A percentile compares a stretch with the other conserved stretches of the same genome.
These are phyloP conservation scores for Lasiurus cinereus DNA, from an alignment of 2,113 vertebrate genomes.

Conservation along the genomic window DNA sequence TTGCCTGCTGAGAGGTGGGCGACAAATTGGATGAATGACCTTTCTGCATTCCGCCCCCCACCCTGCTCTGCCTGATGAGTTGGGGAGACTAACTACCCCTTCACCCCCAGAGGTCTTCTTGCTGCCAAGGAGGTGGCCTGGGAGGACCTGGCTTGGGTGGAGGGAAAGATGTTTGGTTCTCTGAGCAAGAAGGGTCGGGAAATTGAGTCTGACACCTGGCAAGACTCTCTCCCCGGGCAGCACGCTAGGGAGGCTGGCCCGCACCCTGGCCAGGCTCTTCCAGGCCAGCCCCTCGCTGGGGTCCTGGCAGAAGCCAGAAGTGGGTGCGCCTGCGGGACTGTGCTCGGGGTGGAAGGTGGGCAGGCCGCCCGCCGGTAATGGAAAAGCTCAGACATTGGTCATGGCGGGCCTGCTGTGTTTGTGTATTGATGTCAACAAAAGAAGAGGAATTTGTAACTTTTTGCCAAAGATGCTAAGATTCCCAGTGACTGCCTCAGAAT, in stretches of 20 bases:
- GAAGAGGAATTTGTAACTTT: neutral
- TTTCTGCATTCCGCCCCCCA: neutral
- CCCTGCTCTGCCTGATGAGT: neutral
- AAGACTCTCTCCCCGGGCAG: slow-evolving; percentile 54
- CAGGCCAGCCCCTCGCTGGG: slow-evolving; percentile 44
- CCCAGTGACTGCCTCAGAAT: neutral
- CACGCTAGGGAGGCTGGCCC: neutral
- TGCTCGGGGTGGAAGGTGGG: accelerated
- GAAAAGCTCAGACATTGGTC: slow-evolving; percentile 70
- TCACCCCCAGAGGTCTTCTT: neutral
- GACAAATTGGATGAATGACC: neutral
- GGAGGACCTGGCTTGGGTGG: slow-evolving; percentile 67
- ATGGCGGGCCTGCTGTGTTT: neutral
- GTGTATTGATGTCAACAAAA: slow-evolving; percentile 50
- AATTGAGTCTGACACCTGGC: slow-evolving; percentile 84
- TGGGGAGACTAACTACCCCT: neutral
- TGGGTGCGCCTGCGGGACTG: neutral
- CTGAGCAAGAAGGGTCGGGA: slow-evolving; percentile 64
- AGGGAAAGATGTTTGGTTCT: slow-evolving; percentile 71
- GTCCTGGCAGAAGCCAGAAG: slow-evolving; percentile 67
- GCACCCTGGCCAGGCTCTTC: neutral
- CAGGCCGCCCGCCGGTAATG: slow-evolving; percentile 78
- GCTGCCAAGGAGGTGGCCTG: slow-evolving; percentile 66
- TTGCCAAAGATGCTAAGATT: slow-evolving; percentile 20
- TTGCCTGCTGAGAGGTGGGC: neutral